Evolutionary conservation across 1,140 invertebrate genomes (phyloP).

Genomic region (Pseudomyrmex dendroicus): DNA sequence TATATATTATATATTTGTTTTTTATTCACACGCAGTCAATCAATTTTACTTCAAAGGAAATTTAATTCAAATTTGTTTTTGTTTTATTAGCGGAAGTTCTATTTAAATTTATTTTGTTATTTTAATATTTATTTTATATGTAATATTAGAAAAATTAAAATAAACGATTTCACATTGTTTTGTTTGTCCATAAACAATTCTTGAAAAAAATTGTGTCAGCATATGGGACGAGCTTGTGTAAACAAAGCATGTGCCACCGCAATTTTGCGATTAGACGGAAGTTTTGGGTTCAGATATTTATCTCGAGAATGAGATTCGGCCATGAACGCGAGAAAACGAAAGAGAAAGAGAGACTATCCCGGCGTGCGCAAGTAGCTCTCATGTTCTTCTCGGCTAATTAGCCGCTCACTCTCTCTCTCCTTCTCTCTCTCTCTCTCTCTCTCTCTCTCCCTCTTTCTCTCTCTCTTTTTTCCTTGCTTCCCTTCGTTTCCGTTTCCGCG

Average conservation of each 20-base stretch:
- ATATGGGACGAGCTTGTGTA: not conserved
- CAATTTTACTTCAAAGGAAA: constrained; percentile 9
- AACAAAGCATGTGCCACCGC: not conserved
- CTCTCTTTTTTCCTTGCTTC: not conserved
- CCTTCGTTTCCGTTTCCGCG: constrained; percentile 59
- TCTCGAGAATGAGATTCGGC: constrained; percentile 5
- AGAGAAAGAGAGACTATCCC: not conserved
- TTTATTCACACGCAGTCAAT: not conserved
- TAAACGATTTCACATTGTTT: not conserved
- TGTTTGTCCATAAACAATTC: not conserved
- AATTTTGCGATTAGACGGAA: constrained; percentile 12
- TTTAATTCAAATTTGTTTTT: constrained; percentile 19
- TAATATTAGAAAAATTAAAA: not conserved
- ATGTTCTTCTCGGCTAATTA: constrained; percentile 59
- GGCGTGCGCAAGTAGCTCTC: constrained; percentile 36
- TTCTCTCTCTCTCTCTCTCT: no score
- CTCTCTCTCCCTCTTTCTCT: no score
- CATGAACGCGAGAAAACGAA: not conserved
- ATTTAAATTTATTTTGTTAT: not conserved
- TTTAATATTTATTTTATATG: not conserved
- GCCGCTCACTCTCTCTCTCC: constrained; percentile 14
- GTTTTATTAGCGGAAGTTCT: constrained; percentile 7
- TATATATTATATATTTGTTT: constrained; percentile 6
- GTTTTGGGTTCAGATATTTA: constrained; percentile 41
- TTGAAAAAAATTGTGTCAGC: not conserved